Evolutionary conservation across 2,113 vertebrate species (phyloP).

Genomic region (Chinchilla lanigera): DNA sequence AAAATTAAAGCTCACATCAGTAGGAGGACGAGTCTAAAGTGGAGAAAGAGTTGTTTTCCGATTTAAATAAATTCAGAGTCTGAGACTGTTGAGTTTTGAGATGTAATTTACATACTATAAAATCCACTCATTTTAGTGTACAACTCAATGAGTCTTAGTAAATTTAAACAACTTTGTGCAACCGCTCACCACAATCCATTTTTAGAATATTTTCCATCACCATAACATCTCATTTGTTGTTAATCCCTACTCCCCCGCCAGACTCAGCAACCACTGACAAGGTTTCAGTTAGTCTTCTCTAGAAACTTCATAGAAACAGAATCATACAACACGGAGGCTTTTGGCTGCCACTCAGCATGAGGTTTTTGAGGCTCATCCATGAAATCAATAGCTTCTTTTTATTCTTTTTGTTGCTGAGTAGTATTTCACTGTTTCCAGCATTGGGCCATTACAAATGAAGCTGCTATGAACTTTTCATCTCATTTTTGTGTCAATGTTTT

Average conservation of each 20-base stretch:
- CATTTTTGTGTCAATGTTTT: background rate
- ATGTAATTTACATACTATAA: conserved; percentile 46
- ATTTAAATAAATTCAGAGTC: conserved; percentile 19
- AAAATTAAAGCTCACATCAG: conserved; percentile 94
- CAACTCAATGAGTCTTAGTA: background rate
- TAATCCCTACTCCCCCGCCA: background rate
- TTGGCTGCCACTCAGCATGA: background rate
- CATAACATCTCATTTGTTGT: background rate
- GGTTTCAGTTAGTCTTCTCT: conserved; percentile 17
- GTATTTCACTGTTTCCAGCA: background rate
- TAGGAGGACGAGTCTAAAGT: conserved; percentile 91
- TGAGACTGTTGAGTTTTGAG: conserved; percentile 33
- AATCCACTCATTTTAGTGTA: conserved; percentile 9
- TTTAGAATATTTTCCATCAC: conserved; percentile 49
- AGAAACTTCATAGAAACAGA: background rate
- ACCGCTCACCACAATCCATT: background rate
- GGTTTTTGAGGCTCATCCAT: background rate
- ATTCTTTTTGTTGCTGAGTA: background rate
- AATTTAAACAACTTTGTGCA: conserved; percentile 1
- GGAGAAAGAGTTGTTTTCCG: background rate
- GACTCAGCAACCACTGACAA: background rate
- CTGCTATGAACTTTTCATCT: background rate
- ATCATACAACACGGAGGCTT: background rate
- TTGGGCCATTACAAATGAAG: background rate
- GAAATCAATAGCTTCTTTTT: background rate